A percentile compares a stretch with the other conserved stretches of the same genome.
phyloP scores from a whole-genome alignment of 2,113 vertebrate genomes.

The Myrmecobius fasciatus region DNA sequence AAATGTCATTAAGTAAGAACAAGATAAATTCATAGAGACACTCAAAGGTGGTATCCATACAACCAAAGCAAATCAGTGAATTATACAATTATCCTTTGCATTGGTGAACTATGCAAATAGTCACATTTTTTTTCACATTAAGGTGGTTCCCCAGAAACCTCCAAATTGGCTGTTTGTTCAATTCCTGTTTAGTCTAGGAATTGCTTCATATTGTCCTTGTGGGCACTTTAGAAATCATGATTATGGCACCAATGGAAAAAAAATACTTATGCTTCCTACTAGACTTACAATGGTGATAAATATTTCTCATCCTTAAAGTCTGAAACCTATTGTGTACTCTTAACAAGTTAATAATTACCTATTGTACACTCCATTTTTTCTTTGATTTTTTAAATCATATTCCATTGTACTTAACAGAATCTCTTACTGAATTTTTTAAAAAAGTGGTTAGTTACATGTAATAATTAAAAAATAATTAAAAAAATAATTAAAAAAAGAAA shows the following conservation, averaged over 20 bases:
- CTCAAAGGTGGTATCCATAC: conserved; percentile 38
- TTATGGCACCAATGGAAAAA: not conserved
- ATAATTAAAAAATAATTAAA: too few relatives aligned
- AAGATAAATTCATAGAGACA: conserved; percentile 41
- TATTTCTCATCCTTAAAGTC: conserved; percentile 8
- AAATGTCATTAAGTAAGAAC: conserved; percentile 29
- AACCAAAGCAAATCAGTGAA: conserved; percentile 30
- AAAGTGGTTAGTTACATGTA: not conserved
- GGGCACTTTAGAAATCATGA: not conserved
- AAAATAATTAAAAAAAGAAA: too few relatives aligned
- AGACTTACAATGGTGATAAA: not conserved
- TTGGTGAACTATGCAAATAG: conserved; percentile 12
- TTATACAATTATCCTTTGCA: conserved; percentile 38
- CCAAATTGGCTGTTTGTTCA: not conserved
- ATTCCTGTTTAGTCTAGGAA: conserved; percentile 14
- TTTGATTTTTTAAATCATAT: not conserved
- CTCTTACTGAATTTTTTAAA: not conserved
- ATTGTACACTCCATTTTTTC: not conserved
- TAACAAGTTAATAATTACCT: not conserved
- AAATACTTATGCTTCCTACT: not conserved
- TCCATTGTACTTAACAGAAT: not conserved
- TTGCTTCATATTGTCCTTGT: not conserved
- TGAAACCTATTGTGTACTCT: not conserved
- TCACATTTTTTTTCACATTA: conserved; percentile 14
- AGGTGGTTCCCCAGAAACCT: not conserved